phyloP scores from a whole-genome alignment of 1,140 invertebrate genomes.

The Neuroterus valhalla region DNA sequence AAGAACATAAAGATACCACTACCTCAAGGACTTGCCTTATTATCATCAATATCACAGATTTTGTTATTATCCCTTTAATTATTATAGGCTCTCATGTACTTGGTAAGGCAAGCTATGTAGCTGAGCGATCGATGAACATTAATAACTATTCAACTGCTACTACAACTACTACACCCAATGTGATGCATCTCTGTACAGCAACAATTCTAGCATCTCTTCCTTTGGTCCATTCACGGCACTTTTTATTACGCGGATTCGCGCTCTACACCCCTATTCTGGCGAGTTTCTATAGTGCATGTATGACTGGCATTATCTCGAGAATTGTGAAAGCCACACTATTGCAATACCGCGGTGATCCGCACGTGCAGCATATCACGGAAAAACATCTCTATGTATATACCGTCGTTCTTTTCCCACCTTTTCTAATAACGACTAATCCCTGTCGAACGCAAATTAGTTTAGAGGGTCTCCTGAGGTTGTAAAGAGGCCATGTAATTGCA shows the following conservation, averaged over 20 bases:
- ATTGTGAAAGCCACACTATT: constrained; percentile 46
- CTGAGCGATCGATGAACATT: constrained; percentile 32
- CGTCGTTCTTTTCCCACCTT: not conserved
- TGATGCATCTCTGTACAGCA: not conserved
- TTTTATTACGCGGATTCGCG: constrained; percentile 45
- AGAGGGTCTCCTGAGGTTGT: not conserved
- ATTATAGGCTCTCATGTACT: not conserved
- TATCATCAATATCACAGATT: not conserved
- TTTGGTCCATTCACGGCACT: constrained; percentile 39
- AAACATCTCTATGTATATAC: not conserved
- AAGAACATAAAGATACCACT: too few species aligned
- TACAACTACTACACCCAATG: constrained; percentile 6
- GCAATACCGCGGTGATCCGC: constrained; percentile 29
- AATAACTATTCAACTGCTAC: constrained; percentile 34
- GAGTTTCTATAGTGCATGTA: constrained; percentile 53
- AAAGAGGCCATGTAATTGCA: not conserved
- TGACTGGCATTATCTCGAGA: constrained; percentile 61
- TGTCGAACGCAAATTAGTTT: not conserved
- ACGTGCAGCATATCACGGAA: not conserved
- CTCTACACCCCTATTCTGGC: constrained; percentile 45
- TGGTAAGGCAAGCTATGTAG: not conserved
- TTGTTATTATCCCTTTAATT: not conserved
- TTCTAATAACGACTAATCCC: constrained; percentile 6
- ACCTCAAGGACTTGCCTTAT: not conserved
- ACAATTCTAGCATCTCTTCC: constrained; percentile 37